A percentile compares a stretch with the other conserved stretches of the same genome.
Evolutionary conservation across 2,888 invertebrate genomes (phyloP).

Genomic region (Oxystoma pomonae): DNA sequence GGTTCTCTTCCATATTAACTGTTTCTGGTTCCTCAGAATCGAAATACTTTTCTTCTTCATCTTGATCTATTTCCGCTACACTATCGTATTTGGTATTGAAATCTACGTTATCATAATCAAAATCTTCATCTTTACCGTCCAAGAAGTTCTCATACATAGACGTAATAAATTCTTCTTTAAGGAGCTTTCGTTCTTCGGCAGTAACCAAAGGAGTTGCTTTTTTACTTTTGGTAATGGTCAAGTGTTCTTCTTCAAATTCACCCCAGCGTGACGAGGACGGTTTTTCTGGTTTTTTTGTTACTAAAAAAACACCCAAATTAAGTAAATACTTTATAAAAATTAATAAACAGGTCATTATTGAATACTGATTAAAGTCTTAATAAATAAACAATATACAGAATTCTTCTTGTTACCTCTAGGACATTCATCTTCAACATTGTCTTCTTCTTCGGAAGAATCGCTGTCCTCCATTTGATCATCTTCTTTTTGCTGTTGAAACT

Average conservation of each 20-base stretch:
- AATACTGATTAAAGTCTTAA: too few species aligned
- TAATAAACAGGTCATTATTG: too few species aligned
- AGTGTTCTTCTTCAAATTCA: constrained; percentile 40
- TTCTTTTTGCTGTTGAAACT: constrained; percentile 60
- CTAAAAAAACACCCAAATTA: background rate
- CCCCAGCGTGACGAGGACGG: constrained; percentile 35
- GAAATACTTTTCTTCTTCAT: constrained; percentile 89
- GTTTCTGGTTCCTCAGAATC: constrained; percentile 73
- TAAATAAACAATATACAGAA: too few species aligned
- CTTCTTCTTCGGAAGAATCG: constrained; percentile 23
- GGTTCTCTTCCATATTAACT: constrained; percentile 26
- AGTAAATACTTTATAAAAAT: too few species aligned
- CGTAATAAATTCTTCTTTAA: constrained; percentile 77
- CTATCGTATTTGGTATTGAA: constrained; percentile 77
- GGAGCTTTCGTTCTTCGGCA: constrained; percentile 57
- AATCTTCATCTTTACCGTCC: constrained; percentile 70
- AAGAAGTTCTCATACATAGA: constrained; percentile 84
- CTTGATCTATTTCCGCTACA: constrained; percentile 66
- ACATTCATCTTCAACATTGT: background rate
- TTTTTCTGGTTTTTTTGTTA: constrained; percentile 17
- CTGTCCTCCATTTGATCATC: constrained; percentile 48
- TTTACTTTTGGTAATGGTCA: constrained; percentile 16
- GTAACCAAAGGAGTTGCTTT: constrained; percentile 25
- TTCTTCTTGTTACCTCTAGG: background rate
- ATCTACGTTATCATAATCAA: constrained; percentile 81